Percentiles rank a stretch among this genome's conserved stretches.
Conservation (phyloP, 2,113 vertebrate species). For the Anguilla japonica region DNA sequence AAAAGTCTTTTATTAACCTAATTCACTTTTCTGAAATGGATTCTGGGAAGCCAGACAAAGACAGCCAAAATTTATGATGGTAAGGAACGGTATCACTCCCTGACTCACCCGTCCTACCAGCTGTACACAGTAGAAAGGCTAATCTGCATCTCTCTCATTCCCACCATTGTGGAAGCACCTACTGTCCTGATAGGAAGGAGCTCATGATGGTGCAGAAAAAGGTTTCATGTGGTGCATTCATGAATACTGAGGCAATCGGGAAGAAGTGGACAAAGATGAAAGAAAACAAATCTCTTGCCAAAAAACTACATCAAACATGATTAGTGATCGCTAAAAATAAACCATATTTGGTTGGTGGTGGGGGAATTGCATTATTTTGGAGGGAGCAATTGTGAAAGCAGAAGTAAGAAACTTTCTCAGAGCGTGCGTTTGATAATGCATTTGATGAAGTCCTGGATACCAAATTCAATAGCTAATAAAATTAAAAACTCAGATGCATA, state of each 20-base stretch:
- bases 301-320: background rate
- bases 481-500: background rate
- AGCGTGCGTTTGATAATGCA: background rate
- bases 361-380: background rate
- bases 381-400: background rate
- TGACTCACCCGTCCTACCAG: constrained; percentile 32
- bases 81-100: constrained; percentile 38
- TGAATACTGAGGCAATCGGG: constrained; percentile 32
- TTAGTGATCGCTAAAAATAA: background rate
- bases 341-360: background rate
- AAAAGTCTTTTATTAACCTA: constrained; percentile 5
- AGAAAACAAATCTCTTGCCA: background rate
- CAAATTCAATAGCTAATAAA: background rate
- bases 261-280: constrained; percentile 16
- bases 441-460: background rate
- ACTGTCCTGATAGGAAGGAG: constrained; percentile 25
- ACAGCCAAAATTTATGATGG: constrained; percentile 44
- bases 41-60: constrained; percentile 21
- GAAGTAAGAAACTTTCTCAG: background rate
- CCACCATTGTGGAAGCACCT: background rate
- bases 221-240: constrained; percentile 34
- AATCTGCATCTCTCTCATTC: constrained; percentile 11
- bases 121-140: constrained; percentile 2
- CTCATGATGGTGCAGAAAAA: constrained; percentile 43
- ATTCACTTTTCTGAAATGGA: constrained; percentile 28